Conservation (phyloP, 2,113 vertebrate species). For the Egretta garzetta region DNA sequence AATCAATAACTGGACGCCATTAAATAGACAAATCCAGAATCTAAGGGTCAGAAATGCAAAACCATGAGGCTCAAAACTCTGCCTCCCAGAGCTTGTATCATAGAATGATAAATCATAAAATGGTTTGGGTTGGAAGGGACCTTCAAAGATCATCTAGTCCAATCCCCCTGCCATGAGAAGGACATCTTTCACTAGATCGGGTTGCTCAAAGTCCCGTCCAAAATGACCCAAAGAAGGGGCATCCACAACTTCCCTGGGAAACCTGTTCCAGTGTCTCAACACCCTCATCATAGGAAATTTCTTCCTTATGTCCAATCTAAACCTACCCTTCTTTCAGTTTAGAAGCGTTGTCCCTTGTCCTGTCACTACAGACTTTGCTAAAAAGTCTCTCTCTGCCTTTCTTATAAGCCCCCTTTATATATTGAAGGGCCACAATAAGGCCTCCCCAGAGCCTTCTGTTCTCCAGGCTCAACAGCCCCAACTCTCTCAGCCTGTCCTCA, state of each 20-base stretch:
- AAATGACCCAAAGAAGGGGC: rapidly evolving
- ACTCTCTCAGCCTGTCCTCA: background rate
- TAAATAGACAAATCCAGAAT: background rate
- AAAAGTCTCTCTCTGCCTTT: background rate
- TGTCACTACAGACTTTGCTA: background rate
- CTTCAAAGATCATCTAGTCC: background rate
- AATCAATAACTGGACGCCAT: background rate
- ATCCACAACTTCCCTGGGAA: background rate
- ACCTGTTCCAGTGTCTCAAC: background rate
- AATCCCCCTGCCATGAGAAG: rapidly evolving
- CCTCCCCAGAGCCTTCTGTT: background rate
- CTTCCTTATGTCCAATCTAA: background rate
- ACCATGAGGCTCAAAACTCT: background rate
- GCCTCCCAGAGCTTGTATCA: background rate
- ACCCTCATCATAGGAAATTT: rapidly evolving
- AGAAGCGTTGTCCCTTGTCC: background rate
- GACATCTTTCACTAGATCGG: background rate
- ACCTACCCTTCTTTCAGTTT: background rate
- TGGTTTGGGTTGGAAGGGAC: background rate
- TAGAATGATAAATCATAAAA: background rate
- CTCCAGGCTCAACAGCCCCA: background rate
- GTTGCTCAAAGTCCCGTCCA: background rate
- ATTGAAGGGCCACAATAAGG: background rate
- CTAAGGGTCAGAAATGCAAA: background rate
- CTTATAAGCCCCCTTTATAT: background rate